A percentile compares a stretch with the other conserved stretches of the same genome.
Evolutionary conservation across 2,113 vertebrate species (phyloP).

Genomic region (Eulemur macaco): DNA sequence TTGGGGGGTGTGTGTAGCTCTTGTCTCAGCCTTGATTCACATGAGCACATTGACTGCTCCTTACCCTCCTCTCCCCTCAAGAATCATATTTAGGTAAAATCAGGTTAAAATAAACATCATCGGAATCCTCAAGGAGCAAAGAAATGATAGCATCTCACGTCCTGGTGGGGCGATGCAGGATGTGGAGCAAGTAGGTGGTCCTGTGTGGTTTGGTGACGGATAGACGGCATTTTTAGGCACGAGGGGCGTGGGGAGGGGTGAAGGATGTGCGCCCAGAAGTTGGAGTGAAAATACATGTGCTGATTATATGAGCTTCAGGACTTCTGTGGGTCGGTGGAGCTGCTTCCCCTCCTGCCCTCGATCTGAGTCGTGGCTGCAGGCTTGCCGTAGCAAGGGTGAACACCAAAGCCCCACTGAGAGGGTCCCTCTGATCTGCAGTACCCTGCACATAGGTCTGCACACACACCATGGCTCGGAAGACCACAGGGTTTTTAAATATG

Average conservation of each 20-base stretch:
- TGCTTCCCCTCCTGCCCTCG: not conserved
- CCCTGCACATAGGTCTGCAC: not conserved
- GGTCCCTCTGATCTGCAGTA: not conserved
- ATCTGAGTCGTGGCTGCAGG: not conserved
- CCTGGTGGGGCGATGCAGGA: accelerated
- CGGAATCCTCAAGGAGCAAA: not conserved
- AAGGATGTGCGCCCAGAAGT: not conserved
- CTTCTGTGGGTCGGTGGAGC: not conserved
- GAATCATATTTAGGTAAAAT: not conserved
- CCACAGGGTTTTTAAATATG: not conserved
- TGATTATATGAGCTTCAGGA: not conserved
- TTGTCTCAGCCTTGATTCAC: not conserved
- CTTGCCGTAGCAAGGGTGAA: not conserved
- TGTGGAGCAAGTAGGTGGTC: not conserved
- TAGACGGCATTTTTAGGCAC: not conserved
- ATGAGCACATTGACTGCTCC: not conserved
- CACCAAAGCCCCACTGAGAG: not conserved
- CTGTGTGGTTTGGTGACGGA: not conserved
- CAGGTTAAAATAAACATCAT: not conserved
- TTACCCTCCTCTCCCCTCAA: not conserved
- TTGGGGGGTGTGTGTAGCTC: not conserved
- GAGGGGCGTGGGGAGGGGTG: accelerated
- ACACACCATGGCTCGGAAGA: not conserved
- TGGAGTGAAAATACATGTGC: not conserved
- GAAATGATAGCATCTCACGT: not conserved